Evolutionary conservation across 2,113 vertebrate genomes (phyloP), one percentile per base, ranked within the genome.

Genomic region (Zosterops japonicus): DNA sequence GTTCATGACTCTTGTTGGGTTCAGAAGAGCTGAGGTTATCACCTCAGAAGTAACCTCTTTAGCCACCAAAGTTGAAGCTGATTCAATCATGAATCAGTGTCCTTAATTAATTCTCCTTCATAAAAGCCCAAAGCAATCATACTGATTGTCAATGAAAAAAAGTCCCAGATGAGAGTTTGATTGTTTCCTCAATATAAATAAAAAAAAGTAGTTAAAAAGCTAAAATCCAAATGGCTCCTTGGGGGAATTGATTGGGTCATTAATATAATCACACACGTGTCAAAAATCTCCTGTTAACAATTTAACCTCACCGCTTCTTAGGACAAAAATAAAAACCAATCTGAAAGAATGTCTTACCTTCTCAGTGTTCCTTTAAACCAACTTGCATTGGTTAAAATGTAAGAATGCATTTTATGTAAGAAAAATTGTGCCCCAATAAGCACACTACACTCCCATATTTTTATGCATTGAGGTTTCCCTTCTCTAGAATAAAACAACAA

Each of bases 101-200:
- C 52, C 35, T 83, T 90, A 96, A 95, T 93, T 92, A 93, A 94
- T 94, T 93, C 35, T 59, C 35, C 47, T 70, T 88, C 80, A 83
- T 92, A 86, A 90, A 83, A 95, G 33, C 85, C 60, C 82, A 71
- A 56, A 90, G 68, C 49, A 88, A 81, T 90, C 83, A 70, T 70
- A 90, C 12, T 20, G 35, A 83, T 93, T 93, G 79, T 77, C 83
- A 83, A 68, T 68, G 80, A 49, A 77, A 93, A 74, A 89, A 89
- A 67, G 19, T 60, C 75, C 60, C 75, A 57, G 47, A 70, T 83
- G 64, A 88, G 69, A 83, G 47, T 95, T 77, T 91, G 91, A 89
- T 85, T 95, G 82, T 91, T 87, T 89, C 71, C 68, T 93, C 76
- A 77, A 74, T 81, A 93, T 52, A 93, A 91, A 87, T 86, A n/a